These are phyloP conservation scores for Acromyrmex echinatior DNA, from an alignment of 1,140 invertebrate species.

Conservation along the genomic window DNA sequence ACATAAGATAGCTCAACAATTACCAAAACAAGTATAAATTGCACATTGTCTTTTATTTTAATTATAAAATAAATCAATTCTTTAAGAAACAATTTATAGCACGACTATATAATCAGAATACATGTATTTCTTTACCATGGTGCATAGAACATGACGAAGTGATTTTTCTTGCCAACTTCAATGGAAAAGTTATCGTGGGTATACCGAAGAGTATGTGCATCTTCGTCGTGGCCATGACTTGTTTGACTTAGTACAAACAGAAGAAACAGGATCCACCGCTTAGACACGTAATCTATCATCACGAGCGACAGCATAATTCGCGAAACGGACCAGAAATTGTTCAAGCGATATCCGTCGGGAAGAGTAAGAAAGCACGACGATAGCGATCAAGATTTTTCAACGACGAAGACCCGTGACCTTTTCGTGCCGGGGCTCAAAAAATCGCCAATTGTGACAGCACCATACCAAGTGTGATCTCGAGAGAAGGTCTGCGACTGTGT, in stretches of 20 bases:
- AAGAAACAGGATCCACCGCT: constrained; percentile 50
- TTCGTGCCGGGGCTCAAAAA: neutral
- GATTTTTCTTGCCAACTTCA: constrained; percentile 88
- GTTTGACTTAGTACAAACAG: constrained; percentile 72
- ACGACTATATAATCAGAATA: neutral
- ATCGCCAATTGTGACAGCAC: neutral
- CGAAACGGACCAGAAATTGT: neutral
- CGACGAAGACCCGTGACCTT: neutral
- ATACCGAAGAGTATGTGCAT: constrained; percentile 53
- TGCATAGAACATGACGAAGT: constrained; percentile 93
- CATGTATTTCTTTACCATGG: constrained; percentile 89
- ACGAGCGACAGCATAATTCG: neutral
- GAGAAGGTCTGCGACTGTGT: too few species aligned
- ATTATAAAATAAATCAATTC: too few species aligned
- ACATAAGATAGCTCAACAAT: too few species aligned
- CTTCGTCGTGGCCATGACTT: constrained; percentile 51
- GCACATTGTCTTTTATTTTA: too few species aligned
- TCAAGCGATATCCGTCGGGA: neutral
- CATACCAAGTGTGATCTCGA: neutral
- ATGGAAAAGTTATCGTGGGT: constrained; percentile 68
- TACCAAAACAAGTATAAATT: too few species aligned
- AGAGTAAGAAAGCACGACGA: too few species aligned
- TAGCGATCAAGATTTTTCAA: neutral
- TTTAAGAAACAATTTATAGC: too few species aligned
- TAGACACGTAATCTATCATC: constrained; percentile 40